Percentiles rank a stretch among this genome's conserved stretches.
phyloP scores from a whole-genome alignment of 2,888 invertebrate genomes.

The Drepanosiphum platanoidis region DNA sequence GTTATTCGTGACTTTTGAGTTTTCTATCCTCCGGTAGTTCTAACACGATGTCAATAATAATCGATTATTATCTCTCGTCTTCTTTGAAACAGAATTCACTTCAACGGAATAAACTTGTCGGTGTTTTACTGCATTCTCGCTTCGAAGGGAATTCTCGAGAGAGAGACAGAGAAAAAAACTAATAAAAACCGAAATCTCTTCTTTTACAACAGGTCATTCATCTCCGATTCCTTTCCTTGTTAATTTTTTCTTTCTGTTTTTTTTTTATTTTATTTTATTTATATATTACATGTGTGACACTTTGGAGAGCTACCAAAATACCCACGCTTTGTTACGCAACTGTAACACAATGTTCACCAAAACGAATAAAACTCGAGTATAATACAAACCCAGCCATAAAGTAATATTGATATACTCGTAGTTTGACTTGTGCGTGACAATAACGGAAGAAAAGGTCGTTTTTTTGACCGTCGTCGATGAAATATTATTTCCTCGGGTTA shows the following conservation, averaged over 20 bases:
- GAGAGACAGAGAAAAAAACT: no score
- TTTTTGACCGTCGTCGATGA: background rate
- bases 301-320: constrained; percentile 51
- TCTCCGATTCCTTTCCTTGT: background rate
- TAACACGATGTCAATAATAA: no score
- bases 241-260: background rate
- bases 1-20: no score
- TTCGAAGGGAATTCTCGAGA: background rate
- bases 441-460: background rate
- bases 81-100: background rate
- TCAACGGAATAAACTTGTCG: background rate
- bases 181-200: constrained; percentile 21
- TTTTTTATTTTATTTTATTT: constrained; percentile 35
- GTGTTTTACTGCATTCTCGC: no score
- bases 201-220: constrained; percentile 29
- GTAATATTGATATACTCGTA: constrained; percentile 11
- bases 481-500: background rate
- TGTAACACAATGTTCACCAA: background rate
- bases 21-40: no score
- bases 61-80: no score
- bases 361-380: constrained; percentile 2
- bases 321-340: constrained; percentile 38
- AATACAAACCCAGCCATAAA: background rate
- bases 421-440: constrained; percentile 22
- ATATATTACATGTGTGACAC: constrained; percentile 32